A percentile compares a stretch with the other conserved stretches of the same genome.
Evolutionary conservation across 2,113 vertebrate species (phyloP).

Genomic region (Pleuronectes platessa): DNA sequence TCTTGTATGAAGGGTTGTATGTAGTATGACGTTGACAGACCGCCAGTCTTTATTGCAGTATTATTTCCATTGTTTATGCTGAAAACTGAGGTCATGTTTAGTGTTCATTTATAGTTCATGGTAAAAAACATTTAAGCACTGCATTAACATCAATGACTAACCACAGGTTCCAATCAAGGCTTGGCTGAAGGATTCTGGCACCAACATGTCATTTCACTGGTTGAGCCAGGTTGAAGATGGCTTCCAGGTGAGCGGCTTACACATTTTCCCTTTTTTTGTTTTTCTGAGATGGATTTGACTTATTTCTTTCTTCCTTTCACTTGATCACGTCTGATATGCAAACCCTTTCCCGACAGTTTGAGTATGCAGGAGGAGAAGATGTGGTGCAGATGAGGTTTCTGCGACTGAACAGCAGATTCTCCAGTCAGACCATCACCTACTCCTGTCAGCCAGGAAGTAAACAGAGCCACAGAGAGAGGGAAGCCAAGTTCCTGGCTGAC

Average conservation of each 20-base stretch:
- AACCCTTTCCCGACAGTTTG: conserved; percentile 72
- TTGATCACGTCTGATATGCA: not conserved
- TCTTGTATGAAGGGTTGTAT: too few species aligned
- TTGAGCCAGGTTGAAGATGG: conserved; percentile 81
- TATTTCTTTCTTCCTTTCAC: not conserved
- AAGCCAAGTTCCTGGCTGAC: conserved; percentile 84
- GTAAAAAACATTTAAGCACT: not conserved
- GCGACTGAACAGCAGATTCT: conserved; percentile 82
- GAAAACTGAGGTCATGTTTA: not conserved
- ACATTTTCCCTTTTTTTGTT: not conserved
- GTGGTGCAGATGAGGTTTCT: conserved; percentile 88
- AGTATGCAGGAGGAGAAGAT: conserved; percentile 78
- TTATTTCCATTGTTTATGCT: not conserved
- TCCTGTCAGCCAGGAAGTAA: conserved; percentile 69
- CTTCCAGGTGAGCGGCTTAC: conserved; percentile 78
- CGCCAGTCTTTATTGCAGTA: not conserved
- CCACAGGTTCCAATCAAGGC: conserved; percentile 82
- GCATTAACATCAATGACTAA: not conserved
- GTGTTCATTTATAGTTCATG: not conserved
- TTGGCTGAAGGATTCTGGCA: conserved; percentile 82
- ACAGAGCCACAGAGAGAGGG: conserved; percentile 56
- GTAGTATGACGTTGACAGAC: too few species aligned
- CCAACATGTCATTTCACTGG: conserved; percentile 81
- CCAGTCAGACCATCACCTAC: conserved; percentile 82
- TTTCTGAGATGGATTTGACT: not conserved